Conservation (phyloP, 2,888 invertebrate genomes). For the Eudemis profundana region DNA sequence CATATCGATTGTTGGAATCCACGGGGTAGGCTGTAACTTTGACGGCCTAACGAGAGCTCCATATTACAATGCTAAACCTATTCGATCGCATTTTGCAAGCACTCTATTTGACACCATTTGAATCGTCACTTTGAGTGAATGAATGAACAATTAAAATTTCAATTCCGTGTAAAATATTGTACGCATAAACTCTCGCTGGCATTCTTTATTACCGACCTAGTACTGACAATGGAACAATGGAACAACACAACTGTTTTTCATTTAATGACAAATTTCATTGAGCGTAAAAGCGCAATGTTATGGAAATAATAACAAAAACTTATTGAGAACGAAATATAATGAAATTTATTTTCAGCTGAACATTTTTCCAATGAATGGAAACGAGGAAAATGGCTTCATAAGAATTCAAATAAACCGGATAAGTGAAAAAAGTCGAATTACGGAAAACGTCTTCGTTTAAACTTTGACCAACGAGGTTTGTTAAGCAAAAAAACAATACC, state of each 20-base stretch:
- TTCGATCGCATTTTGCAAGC: neutral
- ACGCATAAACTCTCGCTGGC: neutral
- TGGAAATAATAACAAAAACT: slow-evolving; percentile 27
- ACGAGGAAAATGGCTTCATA: slow-evolving; percentile 24
- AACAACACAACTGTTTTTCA: slow-evolving; percentile 19
- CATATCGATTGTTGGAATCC: slow-evolving; percentile 34
- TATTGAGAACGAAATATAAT: slow-evolving; percentile 17
- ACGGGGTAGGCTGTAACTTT: slow-evolving; percentile 26
- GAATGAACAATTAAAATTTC: neutral
- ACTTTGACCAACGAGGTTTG: neutral
- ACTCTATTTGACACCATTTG: neutral
- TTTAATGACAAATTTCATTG: slow-evolving; percentile 25
- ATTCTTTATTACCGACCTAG: neutral
- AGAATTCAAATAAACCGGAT: slow-evolving; percentile 1
- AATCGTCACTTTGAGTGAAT: slow-evolving; percentile 2
- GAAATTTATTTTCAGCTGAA: slow-evolving; percentile 19
- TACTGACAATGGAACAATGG: neutral
- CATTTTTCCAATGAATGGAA: slow-evolving; percentile 20
- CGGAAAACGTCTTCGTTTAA: slow-evolving; percentile 6
- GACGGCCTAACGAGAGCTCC: slow-evolving; percentile 21
- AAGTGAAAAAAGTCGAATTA: neutral
- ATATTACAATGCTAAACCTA: slow-evolving; percentile 2
- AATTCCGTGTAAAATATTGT: neutral
- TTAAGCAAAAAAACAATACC: neutral
- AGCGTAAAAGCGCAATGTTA: slow-evolving; percentile 18